These are phyloP conservation scores for Dendrophyllia cribrosa DNA, from an alignment of 64 coral and sea anemone species.

Conservation along the genomic window DNA sequence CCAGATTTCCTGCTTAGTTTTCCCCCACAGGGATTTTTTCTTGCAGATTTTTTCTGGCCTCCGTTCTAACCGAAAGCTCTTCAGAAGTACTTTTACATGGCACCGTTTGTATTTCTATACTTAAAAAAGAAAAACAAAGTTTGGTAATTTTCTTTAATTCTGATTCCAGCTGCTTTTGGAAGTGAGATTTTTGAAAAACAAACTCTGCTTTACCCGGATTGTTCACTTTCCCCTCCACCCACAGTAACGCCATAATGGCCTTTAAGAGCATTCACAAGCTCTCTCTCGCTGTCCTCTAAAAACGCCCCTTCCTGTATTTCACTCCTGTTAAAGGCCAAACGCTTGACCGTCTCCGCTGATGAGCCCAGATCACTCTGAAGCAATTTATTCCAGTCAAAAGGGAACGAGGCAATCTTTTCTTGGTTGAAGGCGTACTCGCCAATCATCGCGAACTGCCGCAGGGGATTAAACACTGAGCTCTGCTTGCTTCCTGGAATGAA, in stretches of 20 bases:
- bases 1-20: no score
- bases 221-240: neutral
- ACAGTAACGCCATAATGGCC: constrained; percentile 77
- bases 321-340: constrained; percentile 84
- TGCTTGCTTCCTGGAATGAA: constrained; percentile 2
- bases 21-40: no score
- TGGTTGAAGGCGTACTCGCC: constrained; percentile 92
- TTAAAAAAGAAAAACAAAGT: no score
- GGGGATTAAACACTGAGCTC: constrained; percentile 46
- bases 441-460: constrained; percentile 73
- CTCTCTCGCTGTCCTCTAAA: constrained; percentile 75
- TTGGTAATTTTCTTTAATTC: neutral
- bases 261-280: constrained; percentile 85
- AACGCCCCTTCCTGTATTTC: constrained; percentile 87
- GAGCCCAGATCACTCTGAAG: constrained; percentile 76
- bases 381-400: constrained; percentile 84
- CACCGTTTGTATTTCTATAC: no score
- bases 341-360: constrained; percentile 53
- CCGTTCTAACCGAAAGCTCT: no score
- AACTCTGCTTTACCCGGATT: neutral
- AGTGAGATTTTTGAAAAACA: neutral
- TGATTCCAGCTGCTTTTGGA: neutral
- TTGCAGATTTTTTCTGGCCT: no score
- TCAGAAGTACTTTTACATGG: no score
- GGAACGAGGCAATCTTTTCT: constrained; percentile 88